Evolutionary conservation across 1,140 invertebrate species (phyloP).

Genomic region (Leptinotarsa lineolata): DNA sequence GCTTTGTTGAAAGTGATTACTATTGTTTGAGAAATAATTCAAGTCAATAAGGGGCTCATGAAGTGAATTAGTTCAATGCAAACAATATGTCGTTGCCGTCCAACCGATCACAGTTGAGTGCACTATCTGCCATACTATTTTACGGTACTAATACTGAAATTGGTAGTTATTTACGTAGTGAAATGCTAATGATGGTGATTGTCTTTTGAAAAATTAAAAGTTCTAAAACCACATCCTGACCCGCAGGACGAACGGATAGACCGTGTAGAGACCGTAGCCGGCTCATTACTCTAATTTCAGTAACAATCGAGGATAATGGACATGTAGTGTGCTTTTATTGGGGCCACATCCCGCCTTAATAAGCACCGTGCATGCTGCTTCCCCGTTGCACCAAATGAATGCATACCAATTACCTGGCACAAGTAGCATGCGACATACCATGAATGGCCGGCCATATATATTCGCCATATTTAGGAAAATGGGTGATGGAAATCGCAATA

Average conservation of each 20-base stretch:
- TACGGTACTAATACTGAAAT: slow-evolving; percentile 39
- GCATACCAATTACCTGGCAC: slow-evolving; percentile 37
- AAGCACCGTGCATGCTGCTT: slow-evolving; percentile 41
- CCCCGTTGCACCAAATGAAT: slow-evolving; percentile 44
- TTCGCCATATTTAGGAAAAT: slow-evolving; percentile 11
- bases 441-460: slow-evolving; percentile 20
- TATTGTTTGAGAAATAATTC: no score
- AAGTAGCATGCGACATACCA: slow-evolving; percentile 40
- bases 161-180: slow-evolving; percentile 33
- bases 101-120: background rate
- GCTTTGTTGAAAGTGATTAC: no score
- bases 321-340: slow-evolving; percentile 45
- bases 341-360: slow-evolving; percentile 45
- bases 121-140: slow-evolving; percentile 21
- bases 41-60: no score
- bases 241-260: slow-evolving; percentile 31
- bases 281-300: slow-evolving; percentile 47
- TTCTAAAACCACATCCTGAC: slow-evolving; percentile 38
- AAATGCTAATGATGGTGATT: slow-evolving; percentile 39
- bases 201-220: slow-evolving; percentile 32
- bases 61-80: background rate
- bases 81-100: background rate
- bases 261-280: slow-evolving; percentile 20
- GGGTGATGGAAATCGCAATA: background rate
- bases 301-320: slow-evolving; percentile 39